Conservation (phyloP, 1,140 invertebrate genomes). For the Alviniconcha marisindica region DNA sequence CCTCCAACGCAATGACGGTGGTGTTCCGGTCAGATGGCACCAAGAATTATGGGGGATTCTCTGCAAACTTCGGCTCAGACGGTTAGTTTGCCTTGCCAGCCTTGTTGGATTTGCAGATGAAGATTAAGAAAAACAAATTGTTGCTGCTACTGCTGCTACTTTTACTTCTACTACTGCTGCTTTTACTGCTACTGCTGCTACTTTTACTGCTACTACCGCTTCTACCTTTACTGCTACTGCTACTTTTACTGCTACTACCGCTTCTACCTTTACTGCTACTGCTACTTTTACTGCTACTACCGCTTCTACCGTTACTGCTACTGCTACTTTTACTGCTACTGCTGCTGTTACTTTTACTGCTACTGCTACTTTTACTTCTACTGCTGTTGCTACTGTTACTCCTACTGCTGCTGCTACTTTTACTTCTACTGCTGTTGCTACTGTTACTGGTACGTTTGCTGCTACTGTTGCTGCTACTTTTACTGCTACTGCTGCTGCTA, state of each 20-base stretch:
- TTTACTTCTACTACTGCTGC: neutral
- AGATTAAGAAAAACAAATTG: neutral
- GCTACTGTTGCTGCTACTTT: slow-evolving; percentile 16
- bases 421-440: slow-evolving; percentile 27
- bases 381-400: slow-evolving; percentile 23
- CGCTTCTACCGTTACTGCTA: neutral
- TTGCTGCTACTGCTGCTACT: neutral
- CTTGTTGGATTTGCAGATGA: too few relatives aligned
- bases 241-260: neutral
- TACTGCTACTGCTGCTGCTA: slow-evolving; percentile 29
- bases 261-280: slow-evolving; percentile 31
- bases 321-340: slow-evolving; percentile 6
- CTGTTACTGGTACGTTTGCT: neutral
- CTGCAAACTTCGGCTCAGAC: too few relatives aligned
- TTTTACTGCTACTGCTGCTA: neutral
- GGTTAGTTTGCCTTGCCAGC: too few relatives aligned
- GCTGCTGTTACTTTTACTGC: neutral
- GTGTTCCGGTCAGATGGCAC: too few relatives aligned
- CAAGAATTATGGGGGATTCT: too few relatives aligned
- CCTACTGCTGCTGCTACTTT: slow-evolving; percentile 23
- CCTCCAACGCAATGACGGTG: too few relatives aligned
- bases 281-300: slow-evolving; percentile 21
- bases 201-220: neutral
- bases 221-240: neutral
- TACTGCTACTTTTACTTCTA: neutral